phyloP scores from a whole-genome alignment of 2,888 invertebrate genomes.

The Ophion obscuratus region DNA sequence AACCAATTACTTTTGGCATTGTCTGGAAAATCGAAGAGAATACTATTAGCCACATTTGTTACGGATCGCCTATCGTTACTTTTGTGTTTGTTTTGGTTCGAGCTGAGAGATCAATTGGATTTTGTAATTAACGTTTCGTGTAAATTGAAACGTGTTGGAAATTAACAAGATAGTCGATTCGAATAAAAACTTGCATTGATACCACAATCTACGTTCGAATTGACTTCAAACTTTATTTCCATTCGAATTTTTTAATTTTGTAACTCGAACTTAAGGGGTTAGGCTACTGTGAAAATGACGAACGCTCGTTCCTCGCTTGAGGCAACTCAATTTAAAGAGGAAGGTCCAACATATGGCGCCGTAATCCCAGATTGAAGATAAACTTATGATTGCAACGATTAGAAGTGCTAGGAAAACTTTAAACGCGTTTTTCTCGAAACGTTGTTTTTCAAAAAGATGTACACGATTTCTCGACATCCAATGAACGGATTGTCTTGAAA shows the following conservation, averaged over 20 bases:
- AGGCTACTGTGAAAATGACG: too few relatives aligned
- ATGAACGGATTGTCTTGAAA: too few relatives aligned
- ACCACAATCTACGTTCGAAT: neutral
- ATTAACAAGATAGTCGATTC: neutral
- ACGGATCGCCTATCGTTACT: neutral
- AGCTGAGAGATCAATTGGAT: slow-evolving; percentile 1
- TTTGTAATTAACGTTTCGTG: neutral
- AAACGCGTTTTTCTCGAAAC: too few relatives aligned
- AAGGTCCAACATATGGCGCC: too few relatives aligned
- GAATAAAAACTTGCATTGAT: neutral
- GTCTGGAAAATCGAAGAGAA: slow-evolving; percentile 76
- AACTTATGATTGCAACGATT: too few relatives aligned
- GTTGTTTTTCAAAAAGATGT: too few relatives aligned
- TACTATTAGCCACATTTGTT: slow-evolving; percentile 10
- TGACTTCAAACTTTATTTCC: neutral
- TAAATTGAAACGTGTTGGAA: neutral
- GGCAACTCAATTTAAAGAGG: too few relatives aligned
- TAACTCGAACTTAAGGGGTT: neutral
- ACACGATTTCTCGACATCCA: too few relatives aligned
- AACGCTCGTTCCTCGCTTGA: too few relatives aligned
- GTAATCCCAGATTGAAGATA: too few relatives aligned
- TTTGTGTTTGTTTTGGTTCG: neutral
- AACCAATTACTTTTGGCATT: slow-evolving; percentile 85
- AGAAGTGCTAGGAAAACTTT: too few relatives aligned
- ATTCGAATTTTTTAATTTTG: neutral